Conservation (phyloP, 2,113 vertebrate species). For the Podilymbus podiceps region DNA sequence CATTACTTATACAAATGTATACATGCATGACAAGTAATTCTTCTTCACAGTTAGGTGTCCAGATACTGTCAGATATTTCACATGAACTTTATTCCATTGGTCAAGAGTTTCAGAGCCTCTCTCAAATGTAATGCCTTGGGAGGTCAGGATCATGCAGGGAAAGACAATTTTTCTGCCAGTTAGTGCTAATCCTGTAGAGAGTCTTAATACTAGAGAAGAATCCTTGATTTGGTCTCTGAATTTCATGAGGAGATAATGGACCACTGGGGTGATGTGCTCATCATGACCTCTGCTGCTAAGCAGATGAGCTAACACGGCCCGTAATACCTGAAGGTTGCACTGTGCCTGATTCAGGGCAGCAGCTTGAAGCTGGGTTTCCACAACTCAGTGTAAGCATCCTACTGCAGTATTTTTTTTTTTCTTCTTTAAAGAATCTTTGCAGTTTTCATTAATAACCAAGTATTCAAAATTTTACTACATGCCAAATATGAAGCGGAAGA, state of each 20-base stretch:
- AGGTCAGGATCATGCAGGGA: constrained; percentile 51
- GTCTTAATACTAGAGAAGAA: constrained; percentile 38
- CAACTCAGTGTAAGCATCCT: not conserved
- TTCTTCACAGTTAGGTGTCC: not conserved
- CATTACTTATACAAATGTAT: not conserved
- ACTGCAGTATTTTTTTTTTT: not conserved
- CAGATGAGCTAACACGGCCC: constrained; percentile 5
- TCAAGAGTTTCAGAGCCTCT: constrained; percentile 16
- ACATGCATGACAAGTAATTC: not conserved
- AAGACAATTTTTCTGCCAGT: constrained; percentile 48
- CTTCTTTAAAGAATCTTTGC: not conserved
- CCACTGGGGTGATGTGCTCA: constrained; percentile 9
- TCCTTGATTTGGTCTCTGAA: constrained; percentile 51
- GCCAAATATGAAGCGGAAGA: not conserved
- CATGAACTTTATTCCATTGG: constrained; percentile 8
- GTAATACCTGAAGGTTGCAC: constrained; percentile 4
- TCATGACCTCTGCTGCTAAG: constrained; percentile 53
- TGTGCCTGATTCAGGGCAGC: not conserved
- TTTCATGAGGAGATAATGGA: constrained; percentile 58
- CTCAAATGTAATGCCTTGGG: not conserved
- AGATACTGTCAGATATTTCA: not conserved
- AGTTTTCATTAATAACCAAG: not conserved
- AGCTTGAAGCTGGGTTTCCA: not conserved
- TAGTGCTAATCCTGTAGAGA: constrained; percentile 5
- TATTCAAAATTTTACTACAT: not conserved